Base-by-base conservation (phyloP, 2,797 vertebrate genomes). In the Rhabdophis nuchalis region DNA sequence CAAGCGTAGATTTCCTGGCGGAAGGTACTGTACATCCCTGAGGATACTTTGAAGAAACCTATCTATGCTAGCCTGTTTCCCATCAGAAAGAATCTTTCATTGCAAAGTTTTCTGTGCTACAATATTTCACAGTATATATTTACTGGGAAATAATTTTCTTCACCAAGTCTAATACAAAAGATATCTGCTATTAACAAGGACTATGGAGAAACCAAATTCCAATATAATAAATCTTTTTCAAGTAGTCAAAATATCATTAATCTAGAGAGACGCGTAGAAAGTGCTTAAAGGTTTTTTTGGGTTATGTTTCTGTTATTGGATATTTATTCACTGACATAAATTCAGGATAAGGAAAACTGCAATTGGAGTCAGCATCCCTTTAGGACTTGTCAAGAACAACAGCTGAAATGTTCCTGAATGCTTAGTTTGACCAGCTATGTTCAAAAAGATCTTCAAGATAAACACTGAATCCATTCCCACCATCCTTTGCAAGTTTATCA, bases 241-340 rank as follows among this genome's bases (percentile, higher is more conserved):
- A 95, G 93, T 32, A 94, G 93, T 96, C 95, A 95, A 95, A 90
- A 96, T 96, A 94, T 88, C 93, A 91, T 95, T 95, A 95, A 94
- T 96, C 96, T 95, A 88, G 94, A 95, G 96, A 96, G 96, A 96
- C 95, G 95, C 61, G 89, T 91, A 95, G 93, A 96, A 95, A 96
- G 89, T 56, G 94, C 72, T 96, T 96, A 94, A 96, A 95, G 53
- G 46, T 91, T 95, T 95, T 90, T 93, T 85, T 94, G 91, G 91
- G 89, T 58, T 93, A 94, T 91, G 58, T 58, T 95, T 0, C 90
- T 95, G 94, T 95, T 95, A 92, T 91, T 96, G 93, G 93, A 93
- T 95, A 96, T 95, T 96, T 96, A 94, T 96, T 95, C 95, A 96
- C 92, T 96, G 93, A 93, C 95, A 93, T 95, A 93, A 57, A 94